Evolutionary conservation across 2,888 invertebrate species (phyloP).

Genomic region (Ferdinandea cuprea): DNA sequence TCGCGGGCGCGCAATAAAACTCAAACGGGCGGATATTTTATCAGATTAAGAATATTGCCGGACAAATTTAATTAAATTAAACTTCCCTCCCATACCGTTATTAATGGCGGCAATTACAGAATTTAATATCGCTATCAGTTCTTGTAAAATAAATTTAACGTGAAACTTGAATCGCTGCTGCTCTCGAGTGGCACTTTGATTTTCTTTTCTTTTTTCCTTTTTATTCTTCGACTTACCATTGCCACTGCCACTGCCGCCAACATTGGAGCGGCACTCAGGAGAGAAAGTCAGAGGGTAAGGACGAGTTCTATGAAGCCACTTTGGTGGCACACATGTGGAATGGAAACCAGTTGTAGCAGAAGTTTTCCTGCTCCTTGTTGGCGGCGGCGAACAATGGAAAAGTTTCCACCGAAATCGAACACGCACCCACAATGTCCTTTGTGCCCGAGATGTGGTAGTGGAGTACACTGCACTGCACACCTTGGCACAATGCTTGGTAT

Average conservation of each 20-base stretch:
- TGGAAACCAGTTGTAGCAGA: conserved; percentile 32
- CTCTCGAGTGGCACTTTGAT: conserved; percentile 17
- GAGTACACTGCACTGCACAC: too few relatives aligned
- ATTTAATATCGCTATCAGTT: conserved; percentile 62
- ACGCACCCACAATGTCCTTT: conserved; percentile 60
- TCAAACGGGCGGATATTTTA: conserved; percentile 46
- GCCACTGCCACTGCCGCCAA: too few relatives aligned
- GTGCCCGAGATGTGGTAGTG: conserved; percentile 28
- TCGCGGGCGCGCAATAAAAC: conserved; percentile 18
- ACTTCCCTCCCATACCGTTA: conserved; percentile 44
- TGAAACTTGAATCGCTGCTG: conserved; percentile 6
- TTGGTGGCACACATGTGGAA: conserved; percentile 34
- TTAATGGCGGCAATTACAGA: conserved; percentile 60
- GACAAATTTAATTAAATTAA: conserved; percentile 60
- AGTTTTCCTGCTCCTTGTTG: conserved; percentile 25
- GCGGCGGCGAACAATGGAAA: conserved; percentile 57
- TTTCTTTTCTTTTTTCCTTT: too few relatives aligned
- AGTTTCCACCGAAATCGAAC: conserved; percentile 61
- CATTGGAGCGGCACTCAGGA: too few relatives aligned
- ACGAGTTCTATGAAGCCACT: conserved; percentile 36
- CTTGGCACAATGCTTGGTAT: conserved; percentile 34
- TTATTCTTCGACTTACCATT: too few relatives aligned
- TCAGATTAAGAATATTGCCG: conserved; percentile 54
- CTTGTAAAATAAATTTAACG: conserved; percentile 22
- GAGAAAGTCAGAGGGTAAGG: background rate